These are phyloP conservation scores for Neoitamus cyanurus DNA, from an alignment of 2,888 invertebrate genomes.

Conservation along the genomic window DNA sequence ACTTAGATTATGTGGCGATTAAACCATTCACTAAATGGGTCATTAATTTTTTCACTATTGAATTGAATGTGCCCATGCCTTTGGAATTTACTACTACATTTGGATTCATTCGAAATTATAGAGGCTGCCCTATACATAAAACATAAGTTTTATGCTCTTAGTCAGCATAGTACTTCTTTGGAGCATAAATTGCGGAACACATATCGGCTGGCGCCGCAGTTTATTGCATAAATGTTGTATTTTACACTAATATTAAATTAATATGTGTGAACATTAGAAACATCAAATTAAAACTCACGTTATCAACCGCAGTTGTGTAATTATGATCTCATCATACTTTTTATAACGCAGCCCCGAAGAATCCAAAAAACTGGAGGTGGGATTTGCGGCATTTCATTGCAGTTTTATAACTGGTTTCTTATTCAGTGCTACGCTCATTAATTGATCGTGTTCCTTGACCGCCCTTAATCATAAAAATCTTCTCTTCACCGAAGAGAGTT, in stretches of 20 bases:
- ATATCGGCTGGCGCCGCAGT: neutral
- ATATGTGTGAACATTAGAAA: neutral
- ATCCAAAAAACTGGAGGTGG: neutral
- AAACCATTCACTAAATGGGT: neutral
- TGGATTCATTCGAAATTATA: neutral
- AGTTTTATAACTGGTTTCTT: neutral
- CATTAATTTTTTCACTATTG: neutral
- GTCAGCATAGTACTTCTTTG: neutral
- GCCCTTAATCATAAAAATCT: neutral
- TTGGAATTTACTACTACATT: neutral
- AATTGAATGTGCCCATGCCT: neutral
- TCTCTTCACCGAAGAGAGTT: slow-evolving; percentile 19
- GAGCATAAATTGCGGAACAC: neutral
- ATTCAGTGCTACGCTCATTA: neutral
- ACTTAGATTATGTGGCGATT: neutral
- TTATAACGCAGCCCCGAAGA: neutral
- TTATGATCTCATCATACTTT: neutral
- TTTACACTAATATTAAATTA: neutral
- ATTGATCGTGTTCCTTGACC: slow-evolving; percentile 2
- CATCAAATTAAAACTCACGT: neutral
- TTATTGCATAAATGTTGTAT: neutral
- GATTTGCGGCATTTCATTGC: neutral
- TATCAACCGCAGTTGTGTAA: neutral
- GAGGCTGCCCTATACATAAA: neutral
- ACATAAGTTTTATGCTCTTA: neutral